Evolutionary conservation across 2,113 vertebrate genomes (phyloP), one percentile per base, ranked within the genome.

Genomic region (Pachyramphus minor): DNA sequence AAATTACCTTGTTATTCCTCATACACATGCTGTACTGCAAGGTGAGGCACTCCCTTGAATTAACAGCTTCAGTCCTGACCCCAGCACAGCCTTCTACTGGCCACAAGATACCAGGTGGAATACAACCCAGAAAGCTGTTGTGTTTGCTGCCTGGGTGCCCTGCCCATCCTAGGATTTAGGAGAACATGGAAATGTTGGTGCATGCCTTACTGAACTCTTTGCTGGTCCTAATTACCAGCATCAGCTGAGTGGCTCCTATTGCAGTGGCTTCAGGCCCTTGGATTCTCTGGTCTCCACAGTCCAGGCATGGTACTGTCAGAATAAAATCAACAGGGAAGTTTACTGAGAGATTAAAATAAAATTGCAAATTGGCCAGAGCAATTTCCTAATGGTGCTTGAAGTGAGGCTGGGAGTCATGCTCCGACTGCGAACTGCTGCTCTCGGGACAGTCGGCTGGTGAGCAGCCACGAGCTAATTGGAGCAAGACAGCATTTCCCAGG

Each of bases 381-480:
- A 4, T 84, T 93, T 80, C 68, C 45, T 74, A 41, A 37, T 39
- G 39, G 49, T 90, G 64, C 55, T 67, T 47, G 63, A 63, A 78
- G 42, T 6, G 42, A 88, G 45, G 59, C 85, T 91, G 14, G 27
- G 73, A 89, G 68, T 63, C 39, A 15, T 9, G 20, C 10, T 92
- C 68, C 9, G 20, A 1, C 47, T 84, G 82, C 88, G 74, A 27
- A 44, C 45, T 37, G 49, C 67, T 84, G 68, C 59, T 92, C 41
- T 37, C 0, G 0, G 84, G 66, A 84, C 41, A 41, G 27, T 8
- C 0, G 5, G 47, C 58, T 52, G 53, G 4, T 67, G 44, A 90
- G 62, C 69, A 75, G 66, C 45, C 66, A 35, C 0, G 0, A 69
- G 60, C 56, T 71, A 42, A 59, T 5, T 56, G 73, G 63, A 90